phyloP scores from a whole-genome alignment of 2,797 vertebrate genomes.

The Merluccius polli region DNA sequence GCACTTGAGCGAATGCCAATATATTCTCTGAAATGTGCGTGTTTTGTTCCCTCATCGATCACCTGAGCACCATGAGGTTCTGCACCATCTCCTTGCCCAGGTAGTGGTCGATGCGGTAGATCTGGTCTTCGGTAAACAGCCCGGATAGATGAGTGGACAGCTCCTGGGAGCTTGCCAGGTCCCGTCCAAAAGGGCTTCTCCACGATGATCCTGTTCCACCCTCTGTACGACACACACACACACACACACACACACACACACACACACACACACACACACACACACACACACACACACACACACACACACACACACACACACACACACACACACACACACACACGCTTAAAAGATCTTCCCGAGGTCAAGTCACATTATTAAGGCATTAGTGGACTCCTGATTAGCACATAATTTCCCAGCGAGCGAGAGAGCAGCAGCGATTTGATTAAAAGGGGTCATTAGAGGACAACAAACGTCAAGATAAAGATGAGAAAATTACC shows the following conservation, averaged over 20 bases:
- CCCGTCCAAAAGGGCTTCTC: slow-evolving; percentile 90
- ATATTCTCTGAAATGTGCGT: background rate
- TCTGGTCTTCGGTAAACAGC: slow-evolving; percentile 87
- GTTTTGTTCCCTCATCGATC: background rate
- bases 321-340: slow-evolving; percentile 10
- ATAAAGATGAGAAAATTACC: background rate
- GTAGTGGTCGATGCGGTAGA: slow-evolving; percentile 94
- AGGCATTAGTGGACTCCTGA: background rate
- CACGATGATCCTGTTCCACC: slow-evolving; percentile 89
- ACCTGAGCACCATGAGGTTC: slow-evolving; percentile 96
- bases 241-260: slow-evolving; percentile 9
- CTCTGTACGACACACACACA: slow-evolving; percentile 59
- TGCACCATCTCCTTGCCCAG: slow-evolving; percentile 98
- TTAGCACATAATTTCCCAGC: background rate
- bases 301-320: slow-evolving; percentile 15
- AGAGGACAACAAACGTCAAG: background rate
- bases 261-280: slow-evolving; percentile 12
- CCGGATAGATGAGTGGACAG: slow-evolving; percentile 83
- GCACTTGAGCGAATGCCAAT: background rate
- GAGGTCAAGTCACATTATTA: background rate
- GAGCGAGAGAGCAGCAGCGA: background rate
- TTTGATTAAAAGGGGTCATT: background rate
- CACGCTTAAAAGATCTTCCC: too few species aligned
- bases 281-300: slow-evolving; percentile 8
- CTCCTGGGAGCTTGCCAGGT: slow-evolving; percentile 85